A percentile compares a stretch with the other conserved stretches of the same genome.
Evolutionary conservation across 2,113 vertebrate genomes (phyloP).

Genomic region (Pterophyllum scalare): DNA sequence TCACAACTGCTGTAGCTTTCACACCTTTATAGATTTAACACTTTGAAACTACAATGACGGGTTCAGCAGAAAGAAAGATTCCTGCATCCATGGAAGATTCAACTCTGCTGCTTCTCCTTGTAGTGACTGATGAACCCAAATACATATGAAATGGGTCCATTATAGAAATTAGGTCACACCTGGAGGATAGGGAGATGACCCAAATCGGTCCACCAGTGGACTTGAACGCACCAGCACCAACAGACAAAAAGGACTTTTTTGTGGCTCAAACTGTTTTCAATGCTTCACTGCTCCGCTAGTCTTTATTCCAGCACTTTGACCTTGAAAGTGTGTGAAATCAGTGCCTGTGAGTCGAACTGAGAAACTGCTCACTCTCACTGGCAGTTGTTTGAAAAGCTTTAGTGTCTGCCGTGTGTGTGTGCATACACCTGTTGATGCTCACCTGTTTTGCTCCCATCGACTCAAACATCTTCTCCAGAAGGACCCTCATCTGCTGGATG

Average conservation of each 20-base stretch:
- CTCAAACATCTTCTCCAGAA: conserved; percentile 99
- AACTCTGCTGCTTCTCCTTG: not conserved
- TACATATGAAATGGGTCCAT: not conserved
- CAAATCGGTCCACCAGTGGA: not conserved
- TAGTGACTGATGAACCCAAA: not conserved
- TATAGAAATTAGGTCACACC: conserved; percentile 19
- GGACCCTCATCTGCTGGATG: conserved; percentile 94
- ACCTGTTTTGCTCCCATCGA: conserved; percentile 99
- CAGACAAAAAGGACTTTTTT: not conserved
- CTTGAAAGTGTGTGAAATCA: not conserved
- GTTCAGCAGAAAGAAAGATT: not conserved
- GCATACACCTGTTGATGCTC: not conserved
- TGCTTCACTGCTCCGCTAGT: not conserved
- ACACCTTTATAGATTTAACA: not conserved
- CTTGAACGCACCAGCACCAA: not conserved
- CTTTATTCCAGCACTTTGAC: no score
- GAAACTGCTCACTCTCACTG: no score
- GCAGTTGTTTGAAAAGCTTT: not conserved
- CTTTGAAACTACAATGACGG: not conserved
- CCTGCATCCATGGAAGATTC: not conserved
- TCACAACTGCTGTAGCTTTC: conserved; percentile 12
- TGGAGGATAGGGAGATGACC: not conserved
- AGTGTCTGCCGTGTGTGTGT: not conserved
- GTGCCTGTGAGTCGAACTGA: no score
- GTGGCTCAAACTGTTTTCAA: not conserved